Conservation (phyloP, 2,888 invertebrate genomes). For the Chymomyza fuscimana region DNA sequence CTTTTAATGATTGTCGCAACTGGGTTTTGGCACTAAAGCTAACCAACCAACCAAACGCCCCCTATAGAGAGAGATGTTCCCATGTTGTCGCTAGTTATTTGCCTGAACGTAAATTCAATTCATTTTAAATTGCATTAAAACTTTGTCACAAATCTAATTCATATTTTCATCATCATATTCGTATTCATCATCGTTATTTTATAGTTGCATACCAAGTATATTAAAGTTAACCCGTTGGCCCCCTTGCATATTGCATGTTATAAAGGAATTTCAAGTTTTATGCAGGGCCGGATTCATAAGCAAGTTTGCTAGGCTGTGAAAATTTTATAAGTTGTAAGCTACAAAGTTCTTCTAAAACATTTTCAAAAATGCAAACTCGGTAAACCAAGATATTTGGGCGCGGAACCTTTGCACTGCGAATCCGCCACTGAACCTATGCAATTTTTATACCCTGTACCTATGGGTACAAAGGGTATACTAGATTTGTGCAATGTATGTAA, state of each 20-base stretch:
- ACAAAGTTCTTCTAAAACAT: too few species aligned
- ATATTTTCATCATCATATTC: background rate
- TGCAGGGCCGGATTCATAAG: too few species aligned
- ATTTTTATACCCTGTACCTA: too few species aligned
- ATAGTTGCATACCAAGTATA: background rate
- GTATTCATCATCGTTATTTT: background rate
- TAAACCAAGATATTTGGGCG: too few species aligned
- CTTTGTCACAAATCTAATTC: slow-evolving; percentile 5
- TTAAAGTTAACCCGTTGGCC: background rate
- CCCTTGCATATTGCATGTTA: background rate
- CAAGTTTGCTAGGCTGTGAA: too few species aligned
- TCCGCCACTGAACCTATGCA: too few species aligned
- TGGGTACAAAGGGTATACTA: too few species aligned
- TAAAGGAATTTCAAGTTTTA: background rate
- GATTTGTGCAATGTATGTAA: too few species aligned
- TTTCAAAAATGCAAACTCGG: too few species aligned
- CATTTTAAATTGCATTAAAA: slow-evolving; percentile 8
- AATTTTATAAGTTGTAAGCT: too few species aligned
- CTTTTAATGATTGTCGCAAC: background rate
- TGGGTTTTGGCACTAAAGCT: background rate
- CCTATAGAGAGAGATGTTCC: background rate
- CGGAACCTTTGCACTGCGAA: too few species aligned
- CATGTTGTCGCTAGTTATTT: background rate
- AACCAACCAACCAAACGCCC: background rate
- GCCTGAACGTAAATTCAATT: slow-evolving; percentile 5